phyloP scores from a whole-genome alignment of 2,888 invertebrate genomes.

The Dicyrtomina minuta region DNA sequence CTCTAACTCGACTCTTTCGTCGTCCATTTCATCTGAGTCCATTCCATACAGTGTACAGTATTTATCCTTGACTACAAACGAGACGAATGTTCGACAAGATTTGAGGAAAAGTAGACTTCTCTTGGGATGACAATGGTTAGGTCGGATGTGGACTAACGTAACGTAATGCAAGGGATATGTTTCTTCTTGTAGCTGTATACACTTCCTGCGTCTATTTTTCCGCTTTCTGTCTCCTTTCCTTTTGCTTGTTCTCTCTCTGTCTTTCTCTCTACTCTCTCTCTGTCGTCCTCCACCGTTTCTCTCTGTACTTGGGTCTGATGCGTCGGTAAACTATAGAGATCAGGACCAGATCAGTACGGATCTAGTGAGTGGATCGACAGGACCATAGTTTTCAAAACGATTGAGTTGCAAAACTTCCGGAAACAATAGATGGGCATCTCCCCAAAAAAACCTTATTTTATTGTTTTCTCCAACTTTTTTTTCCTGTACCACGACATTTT shows the following conservation, averaged over 20 bases:
- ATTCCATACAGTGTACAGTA: conserved; percentile 2
- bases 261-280: not conserved
- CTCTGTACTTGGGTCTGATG: too few relatives aligned
- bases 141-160: too few relatives aligned
- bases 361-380: conserved; percentile 21
- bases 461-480: conserved; percentile 41
- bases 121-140: conserved; percentile 7
- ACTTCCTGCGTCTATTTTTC: conserved; percentile 16
- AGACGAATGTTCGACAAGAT: conserved; percentile 24
- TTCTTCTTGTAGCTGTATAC: not conserved
- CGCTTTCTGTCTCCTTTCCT: conserved; percentile 8
- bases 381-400: conserved; percentile 38
- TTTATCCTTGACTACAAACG: conserved; percentile 7
- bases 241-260: not conserved
- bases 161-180: too few relatives aligned
- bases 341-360: conserved; percentile 3
- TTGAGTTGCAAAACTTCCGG: conserved; percentile 44
- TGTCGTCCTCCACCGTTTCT: conserved; percentile 2
- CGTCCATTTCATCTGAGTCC: conserved; percentile 1
- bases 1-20: not conserved
- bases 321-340: not conserved
- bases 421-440: conserved; percentile 37
- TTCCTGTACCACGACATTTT: conserved; percentile 18
- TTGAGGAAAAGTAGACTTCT: conserved; percentile 18
- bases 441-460: conserved; percentile 39